Evolutionary conservation across 2,113 vertebrate species (phyloP), one percentile per base, ranked within the genome.

Genomic region (Mus musculus): DNA sequence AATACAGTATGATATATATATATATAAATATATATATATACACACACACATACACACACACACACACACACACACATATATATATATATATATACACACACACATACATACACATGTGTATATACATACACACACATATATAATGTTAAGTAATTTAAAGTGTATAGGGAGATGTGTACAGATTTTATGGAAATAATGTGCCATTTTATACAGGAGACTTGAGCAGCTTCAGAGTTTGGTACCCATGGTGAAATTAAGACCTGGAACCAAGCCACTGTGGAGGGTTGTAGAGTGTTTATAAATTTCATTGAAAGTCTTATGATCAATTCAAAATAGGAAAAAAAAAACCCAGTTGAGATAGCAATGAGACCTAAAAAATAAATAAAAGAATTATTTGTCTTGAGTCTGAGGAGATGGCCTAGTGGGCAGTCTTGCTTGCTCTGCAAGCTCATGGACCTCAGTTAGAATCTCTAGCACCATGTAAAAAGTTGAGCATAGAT

Each of bases 261-360:
- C 5, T 1, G 28, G 72, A 49, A 22, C 39, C 39, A 63, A 28
- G 30, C 56, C 56, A 28, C 16, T 89, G 72, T 63, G 72, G 56
- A 49, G 49, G 88, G 22, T 28, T 77, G n/a, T 63, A 46, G 28
- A 73, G n/a, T 42, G 52, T 59, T 95, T 33, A 67, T 12, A 71
- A 49, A 84, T 78, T 91, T 91, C 63, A 75, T n/a, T 85, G 61
- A 88, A 75, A 71, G 17, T 82, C 14, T 95, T 97, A 92, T 92
- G 76, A 86, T 82, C 56, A 90, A 85, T 92, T 39, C 75, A 65
- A 94, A 95, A 52, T 72, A 81, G 75, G 94, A 88, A 80, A 81
- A 77, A 52, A 28, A 67, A 33, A 65, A 26, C 22, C 33, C 59
- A 69, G 39, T 72, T 72, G 56, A 90, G 13, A 84, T n/a, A 89